Percentiles rank a stretch among this genome's conserved stretches.
Evolutionary conservation across 2,113 vertebrate genomes (phyloP).

Genomic region (Hiodon alosoides): DNA sequence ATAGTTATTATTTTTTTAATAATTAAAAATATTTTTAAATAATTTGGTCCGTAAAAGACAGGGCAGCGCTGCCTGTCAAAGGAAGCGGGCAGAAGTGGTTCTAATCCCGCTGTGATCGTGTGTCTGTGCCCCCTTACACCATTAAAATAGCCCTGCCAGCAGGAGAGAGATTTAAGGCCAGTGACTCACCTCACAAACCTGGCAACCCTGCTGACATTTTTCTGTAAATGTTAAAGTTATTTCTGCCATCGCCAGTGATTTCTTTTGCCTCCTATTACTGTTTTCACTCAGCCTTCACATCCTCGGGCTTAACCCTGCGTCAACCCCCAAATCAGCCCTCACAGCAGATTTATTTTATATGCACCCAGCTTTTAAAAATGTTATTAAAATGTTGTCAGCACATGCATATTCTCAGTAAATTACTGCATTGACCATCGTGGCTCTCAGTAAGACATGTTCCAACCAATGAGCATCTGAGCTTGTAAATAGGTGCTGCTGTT

Average conservation of each 20-base stretch:
- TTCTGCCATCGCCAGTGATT: conserved; percentile 5
- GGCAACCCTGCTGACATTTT: conserved; percentile 16
- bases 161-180: conserved; percentile 8
- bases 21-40: too few relatives aligned
- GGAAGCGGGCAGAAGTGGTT: background rate
- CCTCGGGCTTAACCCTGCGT: background rate
- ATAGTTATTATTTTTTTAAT: too few relatives aligned
- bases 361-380: background rate
- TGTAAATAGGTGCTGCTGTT: too few relatives aligned
- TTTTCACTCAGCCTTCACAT: conserved; percentile 1
- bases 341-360: background rate
- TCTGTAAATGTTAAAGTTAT: conserved; percentile 21
- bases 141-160: conserved; percentile 5
- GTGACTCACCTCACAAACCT: conserved; percentile 12
- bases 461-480: too few relatives aligned
- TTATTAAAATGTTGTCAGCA: too few relatives aligned
- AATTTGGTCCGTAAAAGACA: background rate
- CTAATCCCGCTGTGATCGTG: background rate
- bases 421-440: too few relatives aligned
- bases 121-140: background rate
- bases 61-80: background rate
- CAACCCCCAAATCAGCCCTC: background rate
- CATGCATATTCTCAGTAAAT: too few relatives aligned
- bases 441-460: too few relatives aligned
- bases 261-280: background rate